Evolutionary conservation across 2,888 invertebrate genomes (phyloP).

Genomic region (Ferdinandea cuprea): DNA sequence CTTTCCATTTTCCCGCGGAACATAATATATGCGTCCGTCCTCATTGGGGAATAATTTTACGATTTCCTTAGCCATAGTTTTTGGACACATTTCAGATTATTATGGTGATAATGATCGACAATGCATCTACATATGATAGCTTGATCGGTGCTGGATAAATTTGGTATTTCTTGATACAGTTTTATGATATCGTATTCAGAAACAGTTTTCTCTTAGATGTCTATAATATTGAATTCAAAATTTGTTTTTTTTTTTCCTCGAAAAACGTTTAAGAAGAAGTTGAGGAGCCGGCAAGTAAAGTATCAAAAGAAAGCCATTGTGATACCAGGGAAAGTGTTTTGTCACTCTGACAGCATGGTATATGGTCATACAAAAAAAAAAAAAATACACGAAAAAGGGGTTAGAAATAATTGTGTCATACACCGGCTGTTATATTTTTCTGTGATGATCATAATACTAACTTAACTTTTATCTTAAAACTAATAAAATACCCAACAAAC

Average conservation of each 20-base stretch:
- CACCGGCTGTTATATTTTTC: no score
- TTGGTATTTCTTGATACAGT: no score
- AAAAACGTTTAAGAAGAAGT: background rate
- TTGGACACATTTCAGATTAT: conserved; percentile 22
- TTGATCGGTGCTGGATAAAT: conserved; percentile 14
- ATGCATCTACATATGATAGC: conserved; percentile 16
- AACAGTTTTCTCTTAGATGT: conserved; percentile 11
- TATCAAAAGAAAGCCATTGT: conserved; percentile 10
- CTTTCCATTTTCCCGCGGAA: conserved; percentile 17
- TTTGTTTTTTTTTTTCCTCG: background rate
- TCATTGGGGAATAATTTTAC: conserved; percentile 8
- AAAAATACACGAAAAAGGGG: background rate
- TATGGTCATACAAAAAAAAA: background rate
- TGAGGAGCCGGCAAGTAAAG: background rate
- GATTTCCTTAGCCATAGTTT: conserved; percentile 6
- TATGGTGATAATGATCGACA: conserved; percentile 8
- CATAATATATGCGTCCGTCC: background rate
- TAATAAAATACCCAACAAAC: no score
- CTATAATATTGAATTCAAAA: background rate
- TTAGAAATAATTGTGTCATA: background rate
- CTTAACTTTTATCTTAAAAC: no score
- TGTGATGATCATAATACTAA: no score
- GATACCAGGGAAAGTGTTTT: conserved; percentile 27
- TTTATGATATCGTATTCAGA: conserved; percentile 8
- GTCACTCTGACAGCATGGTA: conserved; percentile 11